These are phyloP conservation scores for Bos indicus DNA, from an alignment of 2,113 vertebrate species.

Conservation along the genomic window DNA sequence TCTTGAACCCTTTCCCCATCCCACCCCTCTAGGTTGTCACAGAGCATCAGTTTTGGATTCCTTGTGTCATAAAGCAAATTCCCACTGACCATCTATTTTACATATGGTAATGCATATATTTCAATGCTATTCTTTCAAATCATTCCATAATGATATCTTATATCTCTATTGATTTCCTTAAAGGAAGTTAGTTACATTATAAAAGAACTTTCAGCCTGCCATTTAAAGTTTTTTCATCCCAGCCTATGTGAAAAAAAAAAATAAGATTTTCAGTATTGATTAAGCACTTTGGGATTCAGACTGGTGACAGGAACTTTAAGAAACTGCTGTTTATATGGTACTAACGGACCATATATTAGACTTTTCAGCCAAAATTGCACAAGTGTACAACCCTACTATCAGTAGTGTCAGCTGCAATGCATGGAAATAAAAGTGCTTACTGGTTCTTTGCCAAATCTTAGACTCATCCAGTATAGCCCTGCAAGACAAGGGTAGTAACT, in stretches of 20 bases:
- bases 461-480: not conserved
- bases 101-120: not conserved
- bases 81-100: not conserved
- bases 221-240: not conserved
- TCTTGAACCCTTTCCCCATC: not conserved
- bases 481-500: not conserved
- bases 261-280: not conserved
- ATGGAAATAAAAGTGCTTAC: not conserved
- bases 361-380: not conserved
- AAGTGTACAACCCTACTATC: not conserved
- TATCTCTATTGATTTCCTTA: not conserved
- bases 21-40: not conserved
- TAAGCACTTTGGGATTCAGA: not conserved
- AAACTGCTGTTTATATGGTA: not conserved
- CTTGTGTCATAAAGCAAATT: not conserved
- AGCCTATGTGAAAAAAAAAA: not conserved
- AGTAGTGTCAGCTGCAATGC: not conserved
- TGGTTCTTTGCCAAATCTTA: not conserved
- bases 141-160: not conserved
- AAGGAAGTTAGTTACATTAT: not conserved
- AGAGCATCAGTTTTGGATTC: not conserved
- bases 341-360: not conserved
- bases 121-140: not conserved
- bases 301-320: not conserved
- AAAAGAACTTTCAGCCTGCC: not conserved